Evolutionary conservation across 2,113 vertebrate genomes (phyloP).

Genomic region (Ctenodactylus gundi): DNA sequence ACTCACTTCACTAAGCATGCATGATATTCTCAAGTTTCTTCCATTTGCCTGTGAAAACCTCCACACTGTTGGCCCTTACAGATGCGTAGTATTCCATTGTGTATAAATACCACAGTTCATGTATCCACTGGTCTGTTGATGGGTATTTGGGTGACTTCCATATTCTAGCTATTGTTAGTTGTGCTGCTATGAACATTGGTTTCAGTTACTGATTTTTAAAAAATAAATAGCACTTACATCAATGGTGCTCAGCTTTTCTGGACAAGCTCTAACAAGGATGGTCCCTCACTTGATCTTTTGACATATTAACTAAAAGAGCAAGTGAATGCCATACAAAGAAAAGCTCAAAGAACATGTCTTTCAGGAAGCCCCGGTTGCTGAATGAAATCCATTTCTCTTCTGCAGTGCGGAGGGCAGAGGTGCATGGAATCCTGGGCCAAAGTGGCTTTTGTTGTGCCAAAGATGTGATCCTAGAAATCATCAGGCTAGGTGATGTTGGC

Average conservation of each 20-base stretch:
- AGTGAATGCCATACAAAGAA: not conserved
- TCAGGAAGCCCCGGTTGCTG: not conserved
- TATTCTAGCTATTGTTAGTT: too few species aligned
- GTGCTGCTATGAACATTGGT: too few species aligned
- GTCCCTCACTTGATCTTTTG: constrained; percentile 1
- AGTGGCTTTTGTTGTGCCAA: not conserved
- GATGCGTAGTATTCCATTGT: too few species aligned
- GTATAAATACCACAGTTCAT: too few species aligned
- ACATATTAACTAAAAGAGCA: not conserved
- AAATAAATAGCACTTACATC: not conserved
- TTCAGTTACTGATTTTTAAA: not conserved
- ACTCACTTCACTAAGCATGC: too few species aligned
- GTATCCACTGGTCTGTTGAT: too few species aligned
- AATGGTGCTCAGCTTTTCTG: not conserved
- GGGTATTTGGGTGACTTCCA: too few species aligned
- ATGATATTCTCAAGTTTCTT: too few species aligned
- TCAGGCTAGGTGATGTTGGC: not conserved
- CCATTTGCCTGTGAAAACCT: too few species aligned
- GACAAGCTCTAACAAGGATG: not conserved
- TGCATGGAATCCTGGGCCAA: not conserved
- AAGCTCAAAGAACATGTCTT: not conserved
- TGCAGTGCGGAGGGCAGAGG: not conserved
- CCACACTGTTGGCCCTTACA: too few species aligned
- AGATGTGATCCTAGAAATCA: not conserved
- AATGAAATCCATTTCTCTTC: not conserved